These are phyloP conservation scores for Drosophila serrata DNA, from an alignment of 1,140 invertebrate genomes.

Conservation along the genomic window DNA sequence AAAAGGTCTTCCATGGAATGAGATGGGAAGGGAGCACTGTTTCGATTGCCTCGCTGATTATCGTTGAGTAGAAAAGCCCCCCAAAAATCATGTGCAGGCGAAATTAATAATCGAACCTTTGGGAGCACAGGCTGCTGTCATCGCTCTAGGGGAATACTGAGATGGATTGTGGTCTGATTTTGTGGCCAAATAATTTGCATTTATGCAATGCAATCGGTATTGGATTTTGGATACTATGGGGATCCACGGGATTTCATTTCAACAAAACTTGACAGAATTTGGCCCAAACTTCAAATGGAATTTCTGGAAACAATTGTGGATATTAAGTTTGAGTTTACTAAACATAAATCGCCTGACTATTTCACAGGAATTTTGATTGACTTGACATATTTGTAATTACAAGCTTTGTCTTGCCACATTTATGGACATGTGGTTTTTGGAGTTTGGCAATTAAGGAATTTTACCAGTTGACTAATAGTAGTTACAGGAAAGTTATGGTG, in stretches of 20 bases:
- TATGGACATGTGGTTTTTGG: too few species aligned
- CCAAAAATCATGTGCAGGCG: slow-evolving; percentile 40
- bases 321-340: not conserved
- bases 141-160: not conserved
- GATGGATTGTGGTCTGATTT: slow-evolving; percentile 43
- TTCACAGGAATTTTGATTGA: not conserved
- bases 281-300: slow-evolving; percentile 4
- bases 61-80: slow-evolving; percentile 7
- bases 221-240: not conserved
- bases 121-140: slow-evolving; percentile 15
- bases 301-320: not conserved
- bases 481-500: not conserved
- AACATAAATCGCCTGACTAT: not conserved
- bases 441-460: not conserved
- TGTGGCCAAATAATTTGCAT: slow-evolving; percentile 47
- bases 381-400: slow-evolving; percentile 1
- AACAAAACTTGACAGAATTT: not conserved
- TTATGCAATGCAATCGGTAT: slow-evolving; percentile 21
- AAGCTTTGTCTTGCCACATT: too few species aligned
- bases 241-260: not conserved
- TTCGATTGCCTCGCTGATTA: not conserved
- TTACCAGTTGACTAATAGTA: not conserved
- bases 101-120: slow-evolving; percentile 50
- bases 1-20: slow-evolving; percentile 17
- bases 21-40: too few species aligned